phyloP scores from a whole-genome alignment of 2,888 invertebrate genomes.

The Zelleria hepariella region DNA sequence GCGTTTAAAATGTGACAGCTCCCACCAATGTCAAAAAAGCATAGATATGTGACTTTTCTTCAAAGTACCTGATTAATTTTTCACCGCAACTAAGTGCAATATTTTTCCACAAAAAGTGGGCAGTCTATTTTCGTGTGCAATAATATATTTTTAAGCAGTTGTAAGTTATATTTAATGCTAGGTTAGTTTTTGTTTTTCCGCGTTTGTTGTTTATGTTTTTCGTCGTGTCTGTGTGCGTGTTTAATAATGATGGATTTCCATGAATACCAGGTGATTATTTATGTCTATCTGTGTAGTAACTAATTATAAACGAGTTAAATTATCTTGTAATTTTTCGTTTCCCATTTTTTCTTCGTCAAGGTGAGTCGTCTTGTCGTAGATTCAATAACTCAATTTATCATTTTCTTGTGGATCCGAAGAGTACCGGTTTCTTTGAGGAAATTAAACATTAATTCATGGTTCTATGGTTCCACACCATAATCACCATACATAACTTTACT shows the following conservation, averaged over 20 bases:
- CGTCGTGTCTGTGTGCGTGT: conserved; percentile 14
- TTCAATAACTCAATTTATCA: not conserved
- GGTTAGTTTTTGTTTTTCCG: conserved; percentile 11
- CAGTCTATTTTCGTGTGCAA: conserved; percentile 21
- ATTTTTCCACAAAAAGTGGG: conserved; percentile 19
- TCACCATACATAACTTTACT: not conserved
- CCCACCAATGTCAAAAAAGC: conserved; percentile 6
- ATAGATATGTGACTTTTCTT: conserved; percentile 14
- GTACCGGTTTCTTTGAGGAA: not conserved
- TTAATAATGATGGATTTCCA: conserved; percentile 52
- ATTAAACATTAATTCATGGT: not conserved
- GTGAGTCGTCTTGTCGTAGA: not conserved
- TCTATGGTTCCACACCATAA: not conserved
- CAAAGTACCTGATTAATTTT: conserved; percentile 20
- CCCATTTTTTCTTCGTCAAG: not conserved
- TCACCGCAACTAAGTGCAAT: conserved; percentile 43
- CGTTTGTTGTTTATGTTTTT: conserved; percentile 8
- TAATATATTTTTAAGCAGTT: conserved; percentile 25
- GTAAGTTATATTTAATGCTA: conserved; percentile 12
- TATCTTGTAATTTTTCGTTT: not conserved
- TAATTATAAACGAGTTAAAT: not conserved
- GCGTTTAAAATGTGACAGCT: conserved; percentile 12
- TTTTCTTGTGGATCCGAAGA: not conserved
- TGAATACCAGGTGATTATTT: conserved; percentile 56
- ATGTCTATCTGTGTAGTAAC: conserved; percentile 5